A percentile compares a stretch with the other conserved stretches of the same genome.
Evolutionary conservation across 2,113 vertebrate genomes (phyloP).

Genomic region (Phaetusa simplex): DNA sequence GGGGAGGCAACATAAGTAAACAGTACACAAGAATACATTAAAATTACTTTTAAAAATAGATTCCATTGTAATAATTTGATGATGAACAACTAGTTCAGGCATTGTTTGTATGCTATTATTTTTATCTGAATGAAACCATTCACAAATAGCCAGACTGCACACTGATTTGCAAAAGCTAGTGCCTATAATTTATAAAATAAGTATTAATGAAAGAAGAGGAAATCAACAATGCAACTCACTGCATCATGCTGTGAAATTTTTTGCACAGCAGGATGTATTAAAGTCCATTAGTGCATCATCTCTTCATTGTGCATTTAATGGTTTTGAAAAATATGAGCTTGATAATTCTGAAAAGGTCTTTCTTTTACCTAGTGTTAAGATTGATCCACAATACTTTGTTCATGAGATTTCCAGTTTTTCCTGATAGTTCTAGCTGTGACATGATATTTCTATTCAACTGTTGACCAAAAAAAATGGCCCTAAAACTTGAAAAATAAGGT

Average conservation of each 20-base stretch:
- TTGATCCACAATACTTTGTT: neutral
- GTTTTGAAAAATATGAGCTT: neutral
- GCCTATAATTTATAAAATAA: neutral
- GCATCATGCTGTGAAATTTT: neutral
- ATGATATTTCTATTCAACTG: neutral
- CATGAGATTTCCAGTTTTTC: neutral
- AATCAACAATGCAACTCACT: neutral
- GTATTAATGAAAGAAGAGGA: neutral
- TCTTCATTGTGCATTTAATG: neutral
- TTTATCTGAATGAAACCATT: neutral
- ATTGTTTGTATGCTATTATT: neutral
- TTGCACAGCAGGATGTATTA: neutral
- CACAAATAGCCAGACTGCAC: neutral
- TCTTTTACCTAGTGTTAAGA: neutral
- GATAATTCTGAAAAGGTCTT: neutral
- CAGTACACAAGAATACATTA: neutral
- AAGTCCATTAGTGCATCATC: neutral
- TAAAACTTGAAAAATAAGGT: neutral
- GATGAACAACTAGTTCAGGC: neutral
- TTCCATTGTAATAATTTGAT: neutral
- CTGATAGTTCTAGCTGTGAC: neutral
- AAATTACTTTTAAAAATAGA: conserved; percentile 4
- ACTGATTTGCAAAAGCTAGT: neutral
- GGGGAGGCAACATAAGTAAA: neutral
- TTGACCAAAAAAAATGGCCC: neutral